Percentiles rank a stretch among this genome's conserved stretches.
Conservation (phyloP, 2,113 vertebrate species). For the Mastomys coucha region DNA sequence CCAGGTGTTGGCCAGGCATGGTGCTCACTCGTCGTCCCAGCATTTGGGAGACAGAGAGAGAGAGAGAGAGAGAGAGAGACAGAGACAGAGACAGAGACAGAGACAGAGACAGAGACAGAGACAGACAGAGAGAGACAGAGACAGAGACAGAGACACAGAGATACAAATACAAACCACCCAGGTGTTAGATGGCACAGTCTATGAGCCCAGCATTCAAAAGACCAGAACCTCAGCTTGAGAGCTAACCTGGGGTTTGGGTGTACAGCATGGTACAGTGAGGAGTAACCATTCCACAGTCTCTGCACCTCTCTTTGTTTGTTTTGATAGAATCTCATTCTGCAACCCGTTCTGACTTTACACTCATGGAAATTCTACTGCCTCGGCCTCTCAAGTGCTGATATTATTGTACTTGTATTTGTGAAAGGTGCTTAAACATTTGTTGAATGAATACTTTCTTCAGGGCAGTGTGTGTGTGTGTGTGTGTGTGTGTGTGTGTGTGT, state of each 20-base stretch:
- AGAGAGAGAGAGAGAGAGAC: no score
- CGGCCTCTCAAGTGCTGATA: neutral
- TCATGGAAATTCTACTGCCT: neutral
- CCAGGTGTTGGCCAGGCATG: neutral
- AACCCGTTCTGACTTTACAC: neutral
- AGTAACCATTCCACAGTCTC: neutral
- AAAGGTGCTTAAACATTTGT: neutral
- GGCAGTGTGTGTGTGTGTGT: neutral
- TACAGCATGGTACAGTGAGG: neutral
- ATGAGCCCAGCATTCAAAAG: neutral
- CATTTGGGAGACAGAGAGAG: neutral
- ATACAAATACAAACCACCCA: neutral
- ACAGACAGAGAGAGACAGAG: no score
- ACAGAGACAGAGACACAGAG: no score
- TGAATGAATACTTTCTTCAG: neutral
- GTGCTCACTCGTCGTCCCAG: neutral
- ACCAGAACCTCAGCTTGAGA: neutral
- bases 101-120: no score
- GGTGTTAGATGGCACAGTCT: neutral
- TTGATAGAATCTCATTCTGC: neutral
- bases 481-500: no score
- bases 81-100: no score
- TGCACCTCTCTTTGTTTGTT: neutral
- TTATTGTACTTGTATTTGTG: no score
- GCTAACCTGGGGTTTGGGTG: neutral